Conservation (phyloP, 2,113 vertebrate species). For the Nanorana parkeri region DNA sequence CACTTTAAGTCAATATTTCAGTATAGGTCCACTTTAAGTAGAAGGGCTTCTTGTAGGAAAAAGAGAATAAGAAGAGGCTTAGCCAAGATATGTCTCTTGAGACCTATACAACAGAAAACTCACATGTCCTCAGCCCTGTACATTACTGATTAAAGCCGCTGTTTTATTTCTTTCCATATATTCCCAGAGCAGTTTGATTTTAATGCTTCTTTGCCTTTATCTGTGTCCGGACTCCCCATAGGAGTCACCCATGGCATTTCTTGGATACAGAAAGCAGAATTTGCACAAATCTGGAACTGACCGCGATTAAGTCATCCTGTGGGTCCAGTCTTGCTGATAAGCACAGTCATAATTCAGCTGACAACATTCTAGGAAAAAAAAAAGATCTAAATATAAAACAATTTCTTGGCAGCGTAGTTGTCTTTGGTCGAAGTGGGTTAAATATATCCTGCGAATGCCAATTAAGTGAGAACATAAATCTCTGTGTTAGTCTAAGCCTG, state of each 20-base stretch:
- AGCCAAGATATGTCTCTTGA: background rate
- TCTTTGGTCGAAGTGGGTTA: conserved; percentile 56
- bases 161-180: background rate
- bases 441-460: conserved; percentile 53
- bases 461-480: conserved; percentile 55
- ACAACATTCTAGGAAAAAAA: conserved; percentile 38
- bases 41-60: too few species aligned
- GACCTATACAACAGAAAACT: background rate
- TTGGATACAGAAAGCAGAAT: conserved; percentile 1
- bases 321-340: conserved; percentile 37
- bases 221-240: conserved; percentile 13
- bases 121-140: background rate
- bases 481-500: conserved; percentile 53
- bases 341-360: conserved; percentile 46
- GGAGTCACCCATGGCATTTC: conserved; percentile 25
- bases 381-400: conserved; percentile 47
- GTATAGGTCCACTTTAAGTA: too few species aligned
- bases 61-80: too few species aligned
- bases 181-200: background rate
- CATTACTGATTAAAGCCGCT: background rate
- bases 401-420: conserved; percentile 44
- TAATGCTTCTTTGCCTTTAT: background rate
- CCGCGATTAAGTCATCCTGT: conserved; percentile 44
- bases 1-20: too few species aligned
- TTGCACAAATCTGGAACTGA: background rate